Conservation (phyloP, 1,140 invertebrate species). For the Vanessa tameamea region DNA sequence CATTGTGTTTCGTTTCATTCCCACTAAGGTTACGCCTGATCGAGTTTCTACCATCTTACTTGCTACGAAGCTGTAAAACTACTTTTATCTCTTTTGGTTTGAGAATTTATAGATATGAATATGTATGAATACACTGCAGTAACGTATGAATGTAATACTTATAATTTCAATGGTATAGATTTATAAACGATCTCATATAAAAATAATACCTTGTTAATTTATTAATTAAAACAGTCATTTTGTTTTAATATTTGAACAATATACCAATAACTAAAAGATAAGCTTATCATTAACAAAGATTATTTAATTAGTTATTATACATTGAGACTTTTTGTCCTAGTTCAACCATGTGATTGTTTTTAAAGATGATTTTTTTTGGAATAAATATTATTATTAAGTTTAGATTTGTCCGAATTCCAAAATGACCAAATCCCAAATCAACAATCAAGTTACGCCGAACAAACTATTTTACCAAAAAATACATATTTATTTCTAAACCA, state of each 20-base stretch:
- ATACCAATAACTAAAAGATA: neutral
- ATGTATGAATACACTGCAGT: slow-evolving; percentile 70
- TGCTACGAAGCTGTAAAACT: slow-evolving; percentile 75
- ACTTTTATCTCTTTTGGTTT: slow-evolving; percentile 74
- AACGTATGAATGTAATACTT: slow-evolving; percentile 58
- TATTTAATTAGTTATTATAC: no score
- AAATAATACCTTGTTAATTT: neutral
- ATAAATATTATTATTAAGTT: no score
- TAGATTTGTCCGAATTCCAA: no score
- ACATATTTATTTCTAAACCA: no score
- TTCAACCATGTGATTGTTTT: no score
- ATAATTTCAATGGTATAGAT: slow-evolving; percentile 66
- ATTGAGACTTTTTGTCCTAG: no score
- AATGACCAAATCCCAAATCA: no score
- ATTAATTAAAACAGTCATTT: neutral
- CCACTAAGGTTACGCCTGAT: slow-evolving; percentile 64
- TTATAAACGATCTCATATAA: slow-evolving; percentile 43
- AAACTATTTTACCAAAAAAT: no score
- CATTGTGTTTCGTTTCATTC: slow-evolving; percentile 50
- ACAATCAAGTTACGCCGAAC: no score
- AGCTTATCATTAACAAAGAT: no score
- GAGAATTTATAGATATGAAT: slow-evolving; percentile 74
- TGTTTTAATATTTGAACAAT: neutral
- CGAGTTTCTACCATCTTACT: slow-evolving; percentile 79
- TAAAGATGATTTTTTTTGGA: no score